Conservation (phyloP, 2,888 invertebrate species). For the Tubulanus polymorphus region DNA sequence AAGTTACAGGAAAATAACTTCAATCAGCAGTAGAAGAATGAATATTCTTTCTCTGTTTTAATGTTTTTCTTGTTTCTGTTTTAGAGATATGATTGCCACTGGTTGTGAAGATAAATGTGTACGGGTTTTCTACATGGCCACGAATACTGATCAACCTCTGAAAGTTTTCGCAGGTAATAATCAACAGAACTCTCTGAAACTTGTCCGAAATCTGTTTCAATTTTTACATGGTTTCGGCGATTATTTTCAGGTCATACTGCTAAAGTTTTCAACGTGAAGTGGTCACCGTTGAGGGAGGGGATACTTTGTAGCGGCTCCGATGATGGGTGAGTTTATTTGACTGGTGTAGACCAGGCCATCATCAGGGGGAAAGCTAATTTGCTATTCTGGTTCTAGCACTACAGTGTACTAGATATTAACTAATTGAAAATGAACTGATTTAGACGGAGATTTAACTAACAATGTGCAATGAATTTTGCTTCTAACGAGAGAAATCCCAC, state of each 20-base stretch:
- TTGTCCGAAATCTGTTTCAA: no score
- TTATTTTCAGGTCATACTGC: constrained; percentile 47
- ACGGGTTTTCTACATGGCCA: constrained; percentile 47
- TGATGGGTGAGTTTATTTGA: constrained; percentile 50
- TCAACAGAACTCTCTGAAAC: no score
- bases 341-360: no score
- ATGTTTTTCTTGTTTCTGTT: constrained; percentile 15
- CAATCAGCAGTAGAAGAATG: neutral
- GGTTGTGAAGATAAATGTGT: constrained; percentile 53
- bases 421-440: no score
- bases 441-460: no score
- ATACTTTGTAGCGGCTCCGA: constrained; percentile 54
- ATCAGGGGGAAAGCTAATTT: no score
- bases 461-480: no score
- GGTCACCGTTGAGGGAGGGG: constrained; percentile 53
- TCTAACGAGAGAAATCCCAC: no score
- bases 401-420: no score
- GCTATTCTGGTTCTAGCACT: no score
- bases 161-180: constrained; percentile 48
- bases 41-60: no score
- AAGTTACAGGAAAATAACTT: no score
- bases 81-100: constrained; percentile 53
- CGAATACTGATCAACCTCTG: constrained; percentile 41
- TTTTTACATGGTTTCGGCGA: neutral
- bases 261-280: constrained; percentile 54